phyloP scores from a whole-genome alignment of 64 coral and sea anemone species.

The Anthopleura sola region DNA sequence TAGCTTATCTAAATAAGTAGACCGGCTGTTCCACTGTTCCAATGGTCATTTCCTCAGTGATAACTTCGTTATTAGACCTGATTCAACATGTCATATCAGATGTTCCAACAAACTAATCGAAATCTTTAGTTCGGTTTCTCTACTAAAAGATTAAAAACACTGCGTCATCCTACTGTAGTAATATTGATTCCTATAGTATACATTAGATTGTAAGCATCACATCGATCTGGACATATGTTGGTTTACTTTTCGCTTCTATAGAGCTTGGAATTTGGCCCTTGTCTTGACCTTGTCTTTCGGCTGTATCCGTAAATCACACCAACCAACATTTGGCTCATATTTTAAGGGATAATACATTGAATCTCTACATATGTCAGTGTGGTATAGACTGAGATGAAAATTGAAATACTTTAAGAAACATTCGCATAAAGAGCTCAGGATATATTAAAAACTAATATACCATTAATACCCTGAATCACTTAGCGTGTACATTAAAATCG shows the following conservation, averaged over 20 bases:
- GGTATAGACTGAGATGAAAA: neutral
- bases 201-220: neutral
- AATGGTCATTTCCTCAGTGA: neutral
- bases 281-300: neutral
- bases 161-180: too few relatives aligned
- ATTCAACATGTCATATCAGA: too few relatives aligned
- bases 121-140: too few relatives aligned
- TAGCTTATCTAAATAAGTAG: neutral
- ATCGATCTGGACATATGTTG: neutral
- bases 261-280: neutral
- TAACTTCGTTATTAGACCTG: too few relatives aligned
- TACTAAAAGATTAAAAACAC: neutral
- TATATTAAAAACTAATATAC: neutral
- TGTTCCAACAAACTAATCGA: too few relatives aligned
- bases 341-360: neutral
- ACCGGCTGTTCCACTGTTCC: neutral
- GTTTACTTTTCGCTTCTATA: neutral
- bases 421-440: slow-evolving; percentile 4
- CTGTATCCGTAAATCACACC: neutral
- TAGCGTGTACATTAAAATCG: slow-evolving; percentile 6
- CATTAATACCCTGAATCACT: neutral
- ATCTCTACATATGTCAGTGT: neutral
- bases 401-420: neutral
- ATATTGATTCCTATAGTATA: neutral
- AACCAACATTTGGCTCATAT: neutral